A percentile compares a stretch with the other conserved stretches of the same genome.
Evolutionary conservation across 2,888 invertebrate species (phyloP).

Genomic region (Dysmachus trigonus): DNA sequence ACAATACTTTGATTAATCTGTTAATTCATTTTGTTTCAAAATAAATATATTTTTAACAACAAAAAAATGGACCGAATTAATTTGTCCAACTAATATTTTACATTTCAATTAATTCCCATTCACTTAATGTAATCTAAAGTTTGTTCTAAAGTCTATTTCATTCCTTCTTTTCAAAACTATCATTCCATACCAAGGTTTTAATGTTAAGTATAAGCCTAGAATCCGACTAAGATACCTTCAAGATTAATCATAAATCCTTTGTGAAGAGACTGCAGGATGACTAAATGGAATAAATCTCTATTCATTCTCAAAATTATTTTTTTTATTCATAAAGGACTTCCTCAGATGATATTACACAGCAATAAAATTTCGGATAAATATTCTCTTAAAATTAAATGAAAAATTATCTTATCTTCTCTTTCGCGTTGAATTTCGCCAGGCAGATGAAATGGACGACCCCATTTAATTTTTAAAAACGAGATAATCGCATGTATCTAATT

Average conservation of each 20-base stretch:
- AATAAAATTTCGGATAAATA: slow-evolving; percentile 4
- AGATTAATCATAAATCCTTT: not conserved
- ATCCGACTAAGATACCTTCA: not conserved
- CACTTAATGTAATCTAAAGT: too few species aligned
- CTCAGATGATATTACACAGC: not conserved
- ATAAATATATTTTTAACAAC: too few species aligned
- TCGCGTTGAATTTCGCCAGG: not conserved
- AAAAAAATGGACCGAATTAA: too few species aligned
- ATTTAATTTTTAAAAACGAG: slow-evolving; percentile 11
- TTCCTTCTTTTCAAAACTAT: not conserved
- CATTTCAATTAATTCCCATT: too few species aligned
- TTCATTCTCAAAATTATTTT: not conserved
- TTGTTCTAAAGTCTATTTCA: not conserved
- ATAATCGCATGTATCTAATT: slow-evolving; percentile 24
- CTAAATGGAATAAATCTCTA: not conserved
- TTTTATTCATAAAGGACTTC: not conserved
- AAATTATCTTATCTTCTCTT: not conserved
- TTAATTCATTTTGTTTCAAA: too few species aligned
- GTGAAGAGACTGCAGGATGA: not conserved
- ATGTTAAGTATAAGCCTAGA: not conserved
- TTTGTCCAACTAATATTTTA: too few species aligned
- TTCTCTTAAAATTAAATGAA: slow-evolving; percentile 1
- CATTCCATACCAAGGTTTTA: not conserved
- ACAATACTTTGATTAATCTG: too few species aligned
- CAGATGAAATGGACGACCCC: not conserved